These are phyloP conservation scores for Proales similis DNA, from an alignment of 1,140 invertebrate genomes.

Conservation along the genomic window DNA sequence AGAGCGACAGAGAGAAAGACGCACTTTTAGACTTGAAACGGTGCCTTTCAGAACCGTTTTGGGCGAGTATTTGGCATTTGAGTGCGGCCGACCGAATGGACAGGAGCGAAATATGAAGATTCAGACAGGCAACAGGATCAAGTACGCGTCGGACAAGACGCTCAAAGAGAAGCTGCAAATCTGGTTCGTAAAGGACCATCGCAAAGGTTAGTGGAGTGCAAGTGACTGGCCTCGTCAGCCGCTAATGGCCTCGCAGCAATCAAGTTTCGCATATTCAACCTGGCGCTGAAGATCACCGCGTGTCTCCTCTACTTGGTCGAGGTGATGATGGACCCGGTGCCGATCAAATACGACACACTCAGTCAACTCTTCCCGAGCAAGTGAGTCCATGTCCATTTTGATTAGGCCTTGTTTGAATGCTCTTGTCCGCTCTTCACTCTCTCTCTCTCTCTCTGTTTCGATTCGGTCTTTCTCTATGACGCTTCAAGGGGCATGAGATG, in stretches of 20 bases:
- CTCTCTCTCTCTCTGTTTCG: no score
- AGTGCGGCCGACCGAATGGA: neutral
- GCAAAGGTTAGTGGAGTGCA: neutral
- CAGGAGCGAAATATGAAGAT: slow-evolving; percentile 15
- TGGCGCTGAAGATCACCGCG: slow-evolving; percentile 83
- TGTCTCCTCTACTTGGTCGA: slow-evolving; percentile 84
- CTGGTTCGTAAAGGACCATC: slow-evolving; percentile 35
- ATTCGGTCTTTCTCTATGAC: no score
- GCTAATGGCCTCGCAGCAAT: neutral
- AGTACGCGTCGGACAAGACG: slow-evolving; percentile 35
- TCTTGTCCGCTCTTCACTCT: no score
- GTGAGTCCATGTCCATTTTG: no score
- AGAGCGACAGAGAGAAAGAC: no score
- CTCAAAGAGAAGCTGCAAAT: slow-evolving; percentile 37
- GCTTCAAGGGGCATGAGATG: no score
- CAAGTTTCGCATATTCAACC: slow-evolving; percentile 73
- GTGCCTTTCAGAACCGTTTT: no score
- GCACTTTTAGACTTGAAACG: no score
- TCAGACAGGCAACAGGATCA: slow-evolving; percentile 30
- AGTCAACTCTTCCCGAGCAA: no score
- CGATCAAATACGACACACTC: no score
- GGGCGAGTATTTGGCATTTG: no score
- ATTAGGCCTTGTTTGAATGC: no score
- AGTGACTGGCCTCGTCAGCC: neutral
- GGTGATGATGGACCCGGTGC: slow-evolving; percentile 70